Evolutionary conservation across 1,140 invertebrate species (phyloP).

Genomic region (Scaptomyza pallida): DNA sequence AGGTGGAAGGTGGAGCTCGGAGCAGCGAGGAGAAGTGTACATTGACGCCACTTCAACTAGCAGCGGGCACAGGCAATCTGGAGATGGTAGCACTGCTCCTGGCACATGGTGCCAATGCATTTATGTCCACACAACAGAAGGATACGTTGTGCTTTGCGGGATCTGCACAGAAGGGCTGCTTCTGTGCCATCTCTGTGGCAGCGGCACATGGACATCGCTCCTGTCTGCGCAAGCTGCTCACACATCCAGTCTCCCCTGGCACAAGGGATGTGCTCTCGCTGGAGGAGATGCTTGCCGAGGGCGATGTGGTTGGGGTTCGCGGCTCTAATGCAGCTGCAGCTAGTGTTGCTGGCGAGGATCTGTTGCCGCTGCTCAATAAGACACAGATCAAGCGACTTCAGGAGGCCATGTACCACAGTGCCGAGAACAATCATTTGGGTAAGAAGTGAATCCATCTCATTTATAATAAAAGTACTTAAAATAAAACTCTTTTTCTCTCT

Average conservation of each 20-base stretch:
- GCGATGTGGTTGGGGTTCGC: slow-evolving; percentile 82
- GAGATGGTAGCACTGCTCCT: slow-evolving; percentile 92
- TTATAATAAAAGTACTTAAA: no score
- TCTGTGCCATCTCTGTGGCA: slow-evolving; percentile 93
- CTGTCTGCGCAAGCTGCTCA: slow-evolving; percentile 90
- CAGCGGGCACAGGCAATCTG: slow-evolving; percentile 91
- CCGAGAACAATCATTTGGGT: slow-evolving; percentile 95
- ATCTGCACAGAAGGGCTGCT: slow-evolving; percentile 92
- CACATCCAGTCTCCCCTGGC: slow-evolving; percentile 89
- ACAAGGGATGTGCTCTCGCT: slow-evolving; percentile 91
- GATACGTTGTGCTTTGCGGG: slow-evolving; percentile 93
- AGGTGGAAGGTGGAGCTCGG: slow-evolving; percentile 93
- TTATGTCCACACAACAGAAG: slow-evolving; percentile 92
- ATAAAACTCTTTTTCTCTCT: not conserved
- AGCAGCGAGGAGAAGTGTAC: slow-evolving; percentile 93
- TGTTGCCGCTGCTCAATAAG: slow-evolving; percentile 88
- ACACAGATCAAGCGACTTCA: slow-evolving; percentile 93
- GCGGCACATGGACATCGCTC: slow-evolving; percentile 92
- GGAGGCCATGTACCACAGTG: slow-evolving; percentile 96
- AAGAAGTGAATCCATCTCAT: slow-evolving; percentile 31
- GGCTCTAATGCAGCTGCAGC: slow-evolving; percentile 9
- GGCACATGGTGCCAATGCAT: slow-evolving; percentile 93
- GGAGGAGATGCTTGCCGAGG: slow-evolving; percentile 95
- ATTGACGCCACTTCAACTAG: slow-evolving; percentile 93
- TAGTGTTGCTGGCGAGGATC: slow-evolving; percentile 62